phyloP scores from a whole-genome alignment of 2,888 invertebrate species.

The Eumacrocentrus americanus region DNA sequence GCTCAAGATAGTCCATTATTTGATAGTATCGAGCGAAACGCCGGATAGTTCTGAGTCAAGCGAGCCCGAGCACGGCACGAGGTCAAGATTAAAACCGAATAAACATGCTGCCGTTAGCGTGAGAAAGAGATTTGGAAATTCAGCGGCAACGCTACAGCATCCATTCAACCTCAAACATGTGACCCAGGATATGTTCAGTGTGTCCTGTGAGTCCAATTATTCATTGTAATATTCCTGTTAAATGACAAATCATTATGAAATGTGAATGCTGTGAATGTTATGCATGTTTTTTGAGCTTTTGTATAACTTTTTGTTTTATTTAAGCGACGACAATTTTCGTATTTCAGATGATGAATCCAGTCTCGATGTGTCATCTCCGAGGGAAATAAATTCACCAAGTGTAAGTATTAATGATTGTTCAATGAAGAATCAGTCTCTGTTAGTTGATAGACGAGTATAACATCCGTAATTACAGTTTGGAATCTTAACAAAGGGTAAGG shows the following conservation, averaged over 20 bases:
- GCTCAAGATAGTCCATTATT: slow-evolving; percentile 35
- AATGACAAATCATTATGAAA: slow-evolving; percentile 4
- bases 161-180: slow-evolving; percentile 57
- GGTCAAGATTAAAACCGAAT: slow-evolving; percentile 52
- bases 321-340: slow-evolving; percentile 58
- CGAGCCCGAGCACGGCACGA: slow-evolving; percentile 53
- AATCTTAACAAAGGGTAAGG: slow-evolving; percentile 65
- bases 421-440: background rate
- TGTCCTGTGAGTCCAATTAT: slow-evolving; percentile 57
- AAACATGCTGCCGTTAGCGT: slow-evolving; percentile 46
- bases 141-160: slow-evolving; percentile 54
- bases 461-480: slow-evolving; percentile 59
- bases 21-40: slow-evolving; percentile 57
- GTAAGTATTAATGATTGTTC: slow-evolving; percentile 54
- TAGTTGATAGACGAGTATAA: slow-evolving; percentile 5
- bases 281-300: slow-evolving; percentile 1
- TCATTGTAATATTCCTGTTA: slow-evolving; percentile 20
- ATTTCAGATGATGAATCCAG: slow-evolving; percentile 72
- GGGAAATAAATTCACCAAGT: slow-evolving; percentile 71
- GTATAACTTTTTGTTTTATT: slow-evolving; percentile 36
- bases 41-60: slow-evolving; percentile 59
- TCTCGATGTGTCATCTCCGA: slow-evolving; percentile 70
- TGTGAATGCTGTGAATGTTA: slow-evolving; percentile 2
- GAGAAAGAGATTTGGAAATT: slow-evolving; percentile 57
- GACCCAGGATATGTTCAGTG: slow-evolving; percentile 61